A percentile compares a stretch with the other conserved stretches of the same genome.
Evolutionary conservation across 2,888 invertebrate species (phyloP).

Genomic region (Athetis lepigone): DNA sequence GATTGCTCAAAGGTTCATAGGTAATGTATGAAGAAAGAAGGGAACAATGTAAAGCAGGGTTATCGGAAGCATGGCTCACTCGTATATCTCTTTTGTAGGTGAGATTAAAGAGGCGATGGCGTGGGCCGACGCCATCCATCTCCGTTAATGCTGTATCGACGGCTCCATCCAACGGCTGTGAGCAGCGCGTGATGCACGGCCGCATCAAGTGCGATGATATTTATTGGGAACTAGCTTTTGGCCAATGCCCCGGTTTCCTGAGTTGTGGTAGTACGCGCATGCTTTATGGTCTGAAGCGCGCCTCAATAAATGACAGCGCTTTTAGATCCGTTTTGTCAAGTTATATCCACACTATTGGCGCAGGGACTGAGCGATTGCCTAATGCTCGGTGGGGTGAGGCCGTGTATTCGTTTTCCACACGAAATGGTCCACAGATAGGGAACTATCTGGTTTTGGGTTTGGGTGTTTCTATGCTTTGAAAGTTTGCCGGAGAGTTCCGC

Average conservation of each 20-base stretch:
- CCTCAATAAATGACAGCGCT: constrained; percentile 35
- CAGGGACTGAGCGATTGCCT: neutral
- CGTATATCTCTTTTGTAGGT: constrained; percentile 82
- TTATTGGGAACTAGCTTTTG: constrained; percentile 49
- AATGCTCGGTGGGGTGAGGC: neutral
- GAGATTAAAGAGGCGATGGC: constrained; percentile 86
- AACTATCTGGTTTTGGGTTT: neutral
- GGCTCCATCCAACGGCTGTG: constrained; percentile 63
- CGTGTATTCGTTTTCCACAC: neutral
- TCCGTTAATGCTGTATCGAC: constrained; percentile 85
- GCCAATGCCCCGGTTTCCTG: constrained; percentile 19
- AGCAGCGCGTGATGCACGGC: constrained; percentile 57
- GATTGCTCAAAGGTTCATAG: constrained; percentile 33
- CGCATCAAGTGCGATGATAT: constrained; percentile 55
- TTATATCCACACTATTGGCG: constrained; percentile 10
- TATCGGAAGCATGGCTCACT: constrained; percentile 67
- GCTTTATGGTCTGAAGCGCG: constrained; percentile 29
- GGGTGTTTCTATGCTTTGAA: too few relatives aligned
- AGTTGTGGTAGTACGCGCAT: constrained; percentile 23
- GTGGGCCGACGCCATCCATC: constrained; percentile 82
- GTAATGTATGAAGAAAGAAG: constrained; percentile 30
- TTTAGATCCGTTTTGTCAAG: constrained; percentile 19
- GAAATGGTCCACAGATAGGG: neutral
- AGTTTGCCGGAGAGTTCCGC: neutral
- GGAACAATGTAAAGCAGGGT: constrained; percentile 43